Evolutionary conservation across 2,888 invertebrate genomes (phyloP), one percentile per base, ranked within the genome.

Genomic region (Ochlodes sylvanus): DNA sequence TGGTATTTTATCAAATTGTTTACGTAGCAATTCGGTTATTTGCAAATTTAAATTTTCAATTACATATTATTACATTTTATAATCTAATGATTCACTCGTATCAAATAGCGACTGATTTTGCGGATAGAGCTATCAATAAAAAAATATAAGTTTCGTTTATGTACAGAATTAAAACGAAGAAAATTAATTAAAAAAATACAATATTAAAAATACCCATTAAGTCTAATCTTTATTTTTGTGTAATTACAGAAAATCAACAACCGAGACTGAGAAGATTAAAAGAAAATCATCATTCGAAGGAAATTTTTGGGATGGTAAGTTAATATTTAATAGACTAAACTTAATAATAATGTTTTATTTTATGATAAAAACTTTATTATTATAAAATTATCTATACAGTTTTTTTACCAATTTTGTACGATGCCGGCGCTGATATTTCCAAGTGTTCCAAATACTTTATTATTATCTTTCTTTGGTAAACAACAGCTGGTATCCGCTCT

Each of bases 221-320:
- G 9, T 21, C 4, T 21, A 21, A 52, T n/a, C 34, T 32, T 56
- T 56, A 42, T 5, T 70, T 57, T 71, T 42, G 69, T 62, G 70
- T 86, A 82, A 74, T 92, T 92, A 68, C 89, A 92, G 92, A 75
- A 91, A 91, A 85, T 82, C 85, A 62, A 77, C 81, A 50, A 79
- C 79, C 64, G 78, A 79, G 70, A 81, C 80, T 77, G 85, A 89
- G 77, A 80, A 84, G 78, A 85, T 81, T 72, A 84, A 87, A 65
- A 85, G 86, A 77, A 92, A 92, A 81, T 73, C 86, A 44, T 80
- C 86, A 21, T 91, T 83, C 71, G 90, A 90, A 73, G 83, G 86
- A 70, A 85, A 69, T 78, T 92, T 89, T 78, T 93, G 92, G 92
- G 92, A 92, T 79, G 92, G 92, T 93, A 73, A 85, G 88, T 76